Conservation (phyloP, 2,888 invertebrate genomes). For the Malthinus seriepunctatus region DNA sequence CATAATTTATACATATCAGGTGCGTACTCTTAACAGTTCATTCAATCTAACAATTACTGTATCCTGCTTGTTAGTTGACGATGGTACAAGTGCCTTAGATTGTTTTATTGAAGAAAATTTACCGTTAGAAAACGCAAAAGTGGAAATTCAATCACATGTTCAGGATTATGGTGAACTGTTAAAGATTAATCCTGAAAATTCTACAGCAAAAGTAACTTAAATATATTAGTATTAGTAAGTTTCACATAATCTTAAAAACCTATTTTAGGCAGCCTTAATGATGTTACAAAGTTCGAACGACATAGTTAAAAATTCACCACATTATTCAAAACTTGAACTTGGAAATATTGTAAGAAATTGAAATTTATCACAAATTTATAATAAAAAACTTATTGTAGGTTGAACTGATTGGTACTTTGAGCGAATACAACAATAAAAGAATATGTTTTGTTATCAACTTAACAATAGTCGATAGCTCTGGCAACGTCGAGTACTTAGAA, state of each 20-base stretch:
- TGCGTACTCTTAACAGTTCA: conserved; percentile 2
- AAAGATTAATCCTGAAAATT: neutral
- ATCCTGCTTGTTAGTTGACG: conserved; percentile 14
- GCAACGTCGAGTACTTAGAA: conserved; percentile 1
- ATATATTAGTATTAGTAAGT: neutral
- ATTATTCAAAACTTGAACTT: conserved; percentile 11
- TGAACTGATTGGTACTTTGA: conserved; percentile 15
- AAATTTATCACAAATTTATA: neutral
- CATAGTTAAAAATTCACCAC: conserved; percentile 1
- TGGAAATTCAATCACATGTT: neutral
- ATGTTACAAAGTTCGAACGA: conserved; percentile 14
- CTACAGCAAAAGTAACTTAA: conserved; percentile 4
- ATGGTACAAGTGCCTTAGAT: conserved; percentile 20
- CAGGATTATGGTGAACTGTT: neutral
- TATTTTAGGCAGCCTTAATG: conserved; percentile 16
- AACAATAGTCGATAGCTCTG: neutral
- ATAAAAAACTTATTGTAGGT: conserved; percentile 3
- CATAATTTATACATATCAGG: conserved; percentile 12
- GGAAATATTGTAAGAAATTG: conserved; percentile 16
- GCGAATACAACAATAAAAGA: conserved; percentile 11
- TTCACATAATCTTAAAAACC: neutral
- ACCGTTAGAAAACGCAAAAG: conserved; percentile 7
- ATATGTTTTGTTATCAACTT: conserved; percentile 8
- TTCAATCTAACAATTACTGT: neutral
- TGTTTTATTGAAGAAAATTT: conserved; percentile 17